Conservation (phyloP, 2,797 vertebrate species). For the Arctocebus calabarensis region DNA sequence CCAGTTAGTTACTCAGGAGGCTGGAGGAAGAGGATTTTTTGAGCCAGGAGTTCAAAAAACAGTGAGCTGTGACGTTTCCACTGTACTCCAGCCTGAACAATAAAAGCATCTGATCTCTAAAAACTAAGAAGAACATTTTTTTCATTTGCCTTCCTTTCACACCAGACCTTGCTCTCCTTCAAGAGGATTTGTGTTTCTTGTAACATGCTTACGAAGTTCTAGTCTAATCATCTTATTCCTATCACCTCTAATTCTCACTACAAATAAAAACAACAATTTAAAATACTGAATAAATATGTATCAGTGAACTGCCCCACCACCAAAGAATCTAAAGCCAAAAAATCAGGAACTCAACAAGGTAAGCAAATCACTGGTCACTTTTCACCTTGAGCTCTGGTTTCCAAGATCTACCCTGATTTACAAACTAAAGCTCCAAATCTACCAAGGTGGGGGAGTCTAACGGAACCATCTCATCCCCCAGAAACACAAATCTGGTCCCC, state of each 20-base stretch:
- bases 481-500: background rate
- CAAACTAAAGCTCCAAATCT: background rate
- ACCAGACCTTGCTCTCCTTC: background rate
- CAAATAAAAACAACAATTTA: background rate
- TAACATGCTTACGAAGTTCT: background rate
- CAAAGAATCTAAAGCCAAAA: background rate
- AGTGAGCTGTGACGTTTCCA: background rate
- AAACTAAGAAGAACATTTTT: background rate
- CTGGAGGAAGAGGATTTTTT: background rate
- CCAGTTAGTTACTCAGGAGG: background rate
- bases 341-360: background rate
- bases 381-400: background rate
- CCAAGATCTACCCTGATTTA: background rate
- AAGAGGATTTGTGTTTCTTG: background rate
- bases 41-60: background rate
- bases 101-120: background rate
- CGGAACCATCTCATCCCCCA: accelerated
- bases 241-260: background rate
- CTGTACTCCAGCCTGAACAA: background rate
- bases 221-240: background rate
- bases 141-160: background rate
- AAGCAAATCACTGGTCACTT: background rate
- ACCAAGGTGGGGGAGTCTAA: background rate
- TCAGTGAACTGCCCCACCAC: background rate
- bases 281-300: background rate